phyloP scores from a whole-genome alignment of 2,888 invertebrate genomes.

The Sclerodermus sp. region DNA sequence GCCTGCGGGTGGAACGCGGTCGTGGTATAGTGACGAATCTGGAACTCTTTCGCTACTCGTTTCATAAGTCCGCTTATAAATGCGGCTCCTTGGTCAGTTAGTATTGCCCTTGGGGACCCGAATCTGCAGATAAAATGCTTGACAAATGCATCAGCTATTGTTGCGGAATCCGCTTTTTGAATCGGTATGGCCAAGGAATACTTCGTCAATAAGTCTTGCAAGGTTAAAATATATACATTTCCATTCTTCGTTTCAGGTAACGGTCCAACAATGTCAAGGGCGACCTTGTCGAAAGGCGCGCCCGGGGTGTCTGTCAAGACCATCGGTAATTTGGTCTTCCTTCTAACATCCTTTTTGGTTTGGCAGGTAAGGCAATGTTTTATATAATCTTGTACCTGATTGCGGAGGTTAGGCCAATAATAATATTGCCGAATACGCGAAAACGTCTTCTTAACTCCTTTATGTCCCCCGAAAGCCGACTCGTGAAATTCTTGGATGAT shows the following conservation, averaged over 20 bases:
- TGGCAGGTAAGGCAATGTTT: slow-evolving; percentile 3
- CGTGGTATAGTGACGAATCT: not conserved
- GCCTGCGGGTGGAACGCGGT: slow-evolving; percentile 7
- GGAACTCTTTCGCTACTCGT: not conserved
- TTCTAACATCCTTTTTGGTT: not conserved
- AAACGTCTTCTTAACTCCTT: too few relatives aligned
- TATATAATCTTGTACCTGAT: not conserved
- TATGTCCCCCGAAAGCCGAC: too few relatives aligned
- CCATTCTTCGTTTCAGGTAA: not conserved
- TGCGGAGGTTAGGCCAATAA: too few relatives aligned
- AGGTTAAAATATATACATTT: slow-evolving; percentile 7
- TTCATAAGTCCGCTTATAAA: not conserved
- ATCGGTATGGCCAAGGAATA: slow-evolving; percentile 11
- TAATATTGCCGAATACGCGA: too few relatives aligned
- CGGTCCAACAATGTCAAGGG: too few relatives aligned
- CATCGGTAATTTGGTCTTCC: slow-evolving; percentile 8
- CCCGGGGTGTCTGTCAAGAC: slow-evolving; percentile 9
- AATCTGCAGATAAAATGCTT: slow-evolving; percentile 8
- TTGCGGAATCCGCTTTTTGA: not conserved
- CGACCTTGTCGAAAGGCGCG: slow-evolving; percentile 2
- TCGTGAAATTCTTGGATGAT: too few relatives aligned
- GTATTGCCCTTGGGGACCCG: slow-evolving; percentile 3
- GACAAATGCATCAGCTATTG: slow-evolving; percentile 7
- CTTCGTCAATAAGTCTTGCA: slow-evolving; percentile 16
- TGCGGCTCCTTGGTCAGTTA: not conserved